Evolutionary conservation across 2,113 vertebrate genomes (phyloP), one percentile per base, ranked within the genome.

Genomic region (Dasypus novemcinctus): DNA sequence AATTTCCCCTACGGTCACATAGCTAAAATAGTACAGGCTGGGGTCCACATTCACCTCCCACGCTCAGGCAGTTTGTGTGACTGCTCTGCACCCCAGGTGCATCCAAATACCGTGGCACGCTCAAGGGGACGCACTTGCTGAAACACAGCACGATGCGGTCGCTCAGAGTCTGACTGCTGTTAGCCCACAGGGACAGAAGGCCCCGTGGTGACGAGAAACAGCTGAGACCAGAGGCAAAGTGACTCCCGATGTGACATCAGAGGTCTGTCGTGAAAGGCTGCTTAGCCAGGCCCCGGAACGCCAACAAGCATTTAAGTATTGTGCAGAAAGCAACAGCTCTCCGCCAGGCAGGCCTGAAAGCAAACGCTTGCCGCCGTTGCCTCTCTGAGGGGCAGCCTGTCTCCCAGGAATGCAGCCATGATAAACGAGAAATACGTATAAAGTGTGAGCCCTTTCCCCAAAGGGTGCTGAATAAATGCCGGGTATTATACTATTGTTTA

Each of bases 401-500:
- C 97, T 97, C 94, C 95, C 74, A 98, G 96, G 97, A 98, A 97
- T 97, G 97, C 87, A 82, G 86, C 87, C 78, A 97, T 97, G 97
- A 98, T 97, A 90, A 97, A 98, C 93, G 94, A 98, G 96, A 97
- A 97, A 95, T 91, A 95, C 83, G 96, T 84, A 95, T 96, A 91
- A 96, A 95, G 96, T 97, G 93, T 89, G 94, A 97, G 95, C 52
- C 71, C 75, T 93, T 78, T 84, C 95, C 94, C 95, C 92, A 86
- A 94, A 96, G 94, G 94, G 94, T 92, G 86, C 90, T 49, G 96
- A 81, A 89, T 97, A 94, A 98, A 98, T 97, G 97, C 86, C 0
- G 52, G 79, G 94, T 88, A 96, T 97, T 98, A 97, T 96, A 72
- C 86, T 36, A 97, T 97, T 97, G 97, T 97, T 98, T 98, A 97